These are phyloP conservation scores for Drosophila obscura DNA, from an alignment of 1,140 invertebrate species.

Conservation along the genomic window DNA sequence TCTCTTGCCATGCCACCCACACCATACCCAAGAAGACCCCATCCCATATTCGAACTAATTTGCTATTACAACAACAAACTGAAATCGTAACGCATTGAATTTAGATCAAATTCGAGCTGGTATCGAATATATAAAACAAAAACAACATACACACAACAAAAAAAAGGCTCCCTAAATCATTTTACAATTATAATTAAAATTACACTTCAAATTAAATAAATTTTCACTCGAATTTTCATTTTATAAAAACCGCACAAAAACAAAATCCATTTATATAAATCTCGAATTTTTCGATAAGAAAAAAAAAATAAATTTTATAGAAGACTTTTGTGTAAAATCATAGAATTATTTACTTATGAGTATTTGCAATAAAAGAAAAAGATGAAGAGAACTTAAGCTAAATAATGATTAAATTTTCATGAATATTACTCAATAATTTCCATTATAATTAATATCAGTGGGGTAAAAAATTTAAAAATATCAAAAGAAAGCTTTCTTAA, in stretches of 20 bases:
- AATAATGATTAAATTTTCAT: background rate
- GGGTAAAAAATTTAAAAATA: no score
- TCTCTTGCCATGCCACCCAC: constrained; percentile 68
- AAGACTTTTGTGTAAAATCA: background rate
- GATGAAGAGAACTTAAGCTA: constrained; percentile 10
- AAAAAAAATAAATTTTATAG: background rate
- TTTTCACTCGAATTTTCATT: constrained; percentile 62
- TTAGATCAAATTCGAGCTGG: constrained; percentile 82
- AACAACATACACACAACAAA: constrained; percentile 9
- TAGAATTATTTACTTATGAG: constrained; percentile 11
- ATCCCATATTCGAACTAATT: constrained; percentile 59
- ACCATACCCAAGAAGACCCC: no score
- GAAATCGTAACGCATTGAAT: constrained; percentile 78
- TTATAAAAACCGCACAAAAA: background rate
- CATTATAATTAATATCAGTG: background rate
- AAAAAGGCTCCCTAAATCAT: constrained; percentile 32
- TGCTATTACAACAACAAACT: constrained; percentile 44
- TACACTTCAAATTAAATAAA: constrained; percentile 12
- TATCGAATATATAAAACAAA: constrained; percentile 70
- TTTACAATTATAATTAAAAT: background rate
- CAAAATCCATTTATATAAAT: constrained; percentile 13
- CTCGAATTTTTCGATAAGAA: constrained; percentile 30
- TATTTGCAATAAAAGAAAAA: constrained; percentile 21
- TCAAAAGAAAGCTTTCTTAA: no score
- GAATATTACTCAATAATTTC: background rate